Percentiles rank a stretch among this genome's conserved stretches.
These are phyloP conservation scores for Distichodus sexfasciatus DNA, from an alignment of 2,797 vertebrate species.

Conservation along the genomic window DNA sequence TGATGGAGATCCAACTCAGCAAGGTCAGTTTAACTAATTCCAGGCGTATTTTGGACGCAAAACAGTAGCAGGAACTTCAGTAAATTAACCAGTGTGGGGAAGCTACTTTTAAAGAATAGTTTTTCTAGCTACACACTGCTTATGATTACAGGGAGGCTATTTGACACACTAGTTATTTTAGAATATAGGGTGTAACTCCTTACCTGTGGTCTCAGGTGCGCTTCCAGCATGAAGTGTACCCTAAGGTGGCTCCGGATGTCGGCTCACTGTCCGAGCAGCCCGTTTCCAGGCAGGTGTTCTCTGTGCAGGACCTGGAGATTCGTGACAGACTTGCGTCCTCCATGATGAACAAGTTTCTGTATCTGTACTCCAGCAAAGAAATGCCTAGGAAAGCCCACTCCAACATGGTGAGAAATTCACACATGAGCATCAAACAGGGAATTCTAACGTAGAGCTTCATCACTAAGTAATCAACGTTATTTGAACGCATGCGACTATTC, in stretches of 20 bases:
- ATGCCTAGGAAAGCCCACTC: constrained; percentile 97
- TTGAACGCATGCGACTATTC: too few species aligned
- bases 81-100: not conserved
- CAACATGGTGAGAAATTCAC: constrained; percentile 84
- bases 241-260: constrained; percentile 64
- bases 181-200: not conserved
- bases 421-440: too few species aligned
- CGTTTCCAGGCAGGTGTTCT: constrained; percentile 91
- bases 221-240: constrained; percentile 97
- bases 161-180: too few species aligned
- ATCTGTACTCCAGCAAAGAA: constrained; percentile 95
- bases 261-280: constrained; percentile 78
- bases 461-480: too few species aligned
- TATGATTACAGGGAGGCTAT: too few species aligned
- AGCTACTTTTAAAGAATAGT: not conserved
- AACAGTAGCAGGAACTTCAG: too few species aligned
- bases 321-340: constrained; percentile 93
- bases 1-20: constrained; percentile 98
- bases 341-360: constrained; percentile 98
- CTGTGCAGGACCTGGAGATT: constrained; percentile 95
- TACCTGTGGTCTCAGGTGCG: constrained; percentile 76
- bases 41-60: too few species aligned
- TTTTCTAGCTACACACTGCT: too few species aligned
- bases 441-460: too few species aligned
- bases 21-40: constrained; percentile 87